These are phyloP conservation scores for Gallinago paraguaiae DNA, from an alignment of 2,113 vertebrate genomes.

Conservation along the genomic window DNA sequence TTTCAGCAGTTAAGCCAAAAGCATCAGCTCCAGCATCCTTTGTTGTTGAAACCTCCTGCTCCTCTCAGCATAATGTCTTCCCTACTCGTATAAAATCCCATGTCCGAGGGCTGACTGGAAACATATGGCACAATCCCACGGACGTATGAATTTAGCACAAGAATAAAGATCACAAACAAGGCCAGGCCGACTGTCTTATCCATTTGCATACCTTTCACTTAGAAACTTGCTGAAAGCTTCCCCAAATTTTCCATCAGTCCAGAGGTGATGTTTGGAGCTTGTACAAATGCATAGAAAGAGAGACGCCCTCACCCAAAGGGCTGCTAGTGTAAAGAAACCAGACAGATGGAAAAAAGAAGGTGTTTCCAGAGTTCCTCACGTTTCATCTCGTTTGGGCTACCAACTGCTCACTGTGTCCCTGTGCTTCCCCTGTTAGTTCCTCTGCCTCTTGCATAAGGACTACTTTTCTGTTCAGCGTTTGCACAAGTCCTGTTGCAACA, in stretches of 20 bases:
- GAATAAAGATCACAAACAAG: not conserved
- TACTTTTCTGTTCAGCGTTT: not conserved
- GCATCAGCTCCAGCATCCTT: not conserved
- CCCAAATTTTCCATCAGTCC: not conserved
- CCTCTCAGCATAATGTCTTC: not conserved
- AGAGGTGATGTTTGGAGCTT: not conserved
- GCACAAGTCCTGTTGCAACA: not conserved
- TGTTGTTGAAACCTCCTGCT: not conserved
- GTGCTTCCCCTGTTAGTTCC: not conserved
- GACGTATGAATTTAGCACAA: not conserved
- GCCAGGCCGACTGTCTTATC: not conserved
- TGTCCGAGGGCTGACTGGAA: not conserved
- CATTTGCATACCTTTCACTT: conserved; percentile 17
- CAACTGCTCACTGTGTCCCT: not conserved
- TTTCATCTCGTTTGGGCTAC: not conserved
- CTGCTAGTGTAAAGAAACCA: not conserved
- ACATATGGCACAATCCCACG: not conserved
- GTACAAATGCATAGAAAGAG: not conserved
- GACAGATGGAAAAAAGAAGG: not conserved
- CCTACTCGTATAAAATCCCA: not conserved
- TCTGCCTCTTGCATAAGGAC: not conserved
- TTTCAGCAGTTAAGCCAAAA: not conserved
- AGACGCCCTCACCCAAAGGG: not conserved
- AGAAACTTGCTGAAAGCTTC: conserved; percentile 27
- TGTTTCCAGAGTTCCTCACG: not conserved